phyloP scores from a whole-genome alignment of 2,113 vertebrate genomes.

The Mormoops blainvillei region DNA sequence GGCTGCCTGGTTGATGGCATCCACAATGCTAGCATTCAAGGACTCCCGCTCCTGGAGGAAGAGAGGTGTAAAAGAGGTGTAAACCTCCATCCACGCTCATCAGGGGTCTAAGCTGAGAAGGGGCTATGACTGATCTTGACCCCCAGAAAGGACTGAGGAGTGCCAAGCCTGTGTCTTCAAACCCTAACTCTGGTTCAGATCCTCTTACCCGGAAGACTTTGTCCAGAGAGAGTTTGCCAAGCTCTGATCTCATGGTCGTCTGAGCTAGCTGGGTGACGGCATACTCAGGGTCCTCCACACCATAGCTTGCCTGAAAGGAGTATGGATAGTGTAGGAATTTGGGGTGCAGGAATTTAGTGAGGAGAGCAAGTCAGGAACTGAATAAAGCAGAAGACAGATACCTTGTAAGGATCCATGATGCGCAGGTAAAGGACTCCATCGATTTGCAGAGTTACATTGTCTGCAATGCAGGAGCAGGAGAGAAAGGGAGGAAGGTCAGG shows the following conservation, averaged over 20 bases:
- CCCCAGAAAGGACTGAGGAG: neutral
- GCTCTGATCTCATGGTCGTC: slow-evolving; percentile 97
- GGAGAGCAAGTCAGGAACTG: neutral
- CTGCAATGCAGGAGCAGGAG: slow-evolving; percentile 73
- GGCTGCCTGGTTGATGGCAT: slow-evolving; percentile 95
- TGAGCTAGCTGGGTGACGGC: slow-evolving; percentile 97
- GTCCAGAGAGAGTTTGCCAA: slow-evolving; percentile 94
- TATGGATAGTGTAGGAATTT: neutral
- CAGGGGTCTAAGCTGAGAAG: neutral
- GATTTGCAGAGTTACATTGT: slow-evolving; percentile 96
- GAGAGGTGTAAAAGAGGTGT: neutral
- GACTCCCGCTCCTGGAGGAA: slow-evolving; percentile 90
- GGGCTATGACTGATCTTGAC: neutral
- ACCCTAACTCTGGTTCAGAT: neutral
- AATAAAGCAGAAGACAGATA: slow-evolving; percentile 58
- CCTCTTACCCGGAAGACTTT: slow-evolving; percentile 93
- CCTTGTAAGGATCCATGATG: slow-evolving; percentile 96
- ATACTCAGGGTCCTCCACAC: slow-evolving; percentile 97
- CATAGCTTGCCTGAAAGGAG: slow-evolving; percentile 89
- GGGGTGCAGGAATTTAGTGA: neutral
- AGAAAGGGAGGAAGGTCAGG: neutral
- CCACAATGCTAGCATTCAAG: slow-evolving; percentile 92
- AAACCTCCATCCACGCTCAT: neutral
- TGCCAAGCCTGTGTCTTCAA: neutral
- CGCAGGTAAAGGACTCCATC: slow-evolving; percentile 96